Base-by-base conservation (phyloP, 2,113 vertebrate species). In the Sinocyclocheilus rhinocerous region DNA sequence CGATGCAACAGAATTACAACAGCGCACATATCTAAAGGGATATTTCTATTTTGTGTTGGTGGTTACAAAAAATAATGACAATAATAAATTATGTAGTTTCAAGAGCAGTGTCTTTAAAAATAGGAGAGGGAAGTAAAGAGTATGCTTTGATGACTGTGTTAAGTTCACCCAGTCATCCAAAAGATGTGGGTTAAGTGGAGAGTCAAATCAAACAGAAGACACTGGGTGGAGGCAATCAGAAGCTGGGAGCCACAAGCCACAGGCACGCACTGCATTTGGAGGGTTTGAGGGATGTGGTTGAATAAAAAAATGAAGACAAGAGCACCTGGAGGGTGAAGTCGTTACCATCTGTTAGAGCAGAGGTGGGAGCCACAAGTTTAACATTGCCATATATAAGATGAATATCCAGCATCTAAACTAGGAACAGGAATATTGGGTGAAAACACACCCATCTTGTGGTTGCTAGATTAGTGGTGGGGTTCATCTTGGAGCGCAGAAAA, bases 371-470 rank as follows among this genome's bases (percentile, higher is more conserved):
- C 89, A 86, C 85, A 89, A 84, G 36, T 88, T 89, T 84, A 81
- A 91, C 88, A 69, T 84, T 83, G 77, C 52, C 85, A 80, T 90
- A 85, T 83, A 85, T 83, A 86, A 82, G 77, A 91, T 78, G 88
- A 87, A 88, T 78, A 77, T 48, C 29, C 33, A 85, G 84, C 84
- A 83, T 78, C 89, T 78, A 65, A 86, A 79, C 65, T 89, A 84
- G 73, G 90, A 93, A 92, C 90, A 92, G 91, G 90, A 92, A 90
- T 87, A 91, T 91, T 92, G 92, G 92, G 92, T 91, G 91, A 92
- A 94, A 94, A 93, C 93, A 95, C 93, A 91, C 92, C 93, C 94
- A 88, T 89, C 87, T 82, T 93, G 93, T 18, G 91, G 94, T 88
- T 82, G 65, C 81, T 75, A 80, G 26, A 88, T 89, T 85, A 91